Evolutionary conservation across 2,888 invertebrate genomes (phyloP).

Genomic region (Arrhopalites spinosus): DNA sequence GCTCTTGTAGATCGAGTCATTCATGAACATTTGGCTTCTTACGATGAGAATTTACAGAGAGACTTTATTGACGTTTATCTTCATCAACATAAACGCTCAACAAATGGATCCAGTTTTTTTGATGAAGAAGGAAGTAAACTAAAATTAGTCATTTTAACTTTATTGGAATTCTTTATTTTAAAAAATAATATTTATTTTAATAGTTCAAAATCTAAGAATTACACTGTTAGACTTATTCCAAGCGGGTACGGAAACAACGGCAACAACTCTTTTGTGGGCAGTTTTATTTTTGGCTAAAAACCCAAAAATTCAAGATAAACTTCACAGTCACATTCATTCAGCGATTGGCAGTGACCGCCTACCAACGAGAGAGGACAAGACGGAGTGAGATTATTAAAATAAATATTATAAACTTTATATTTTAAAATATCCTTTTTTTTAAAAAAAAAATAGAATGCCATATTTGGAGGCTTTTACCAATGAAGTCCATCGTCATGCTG

Average conservation of each 20-base stretch:
- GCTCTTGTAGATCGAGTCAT: not conserved
- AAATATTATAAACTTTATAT: not conserved
- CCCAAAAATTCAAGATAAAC: slow-evolving; percentile 44
- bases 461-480: slow-evolving; percentile 22
- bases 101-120: not conserved
- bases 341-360: slow-evolving; percentile 39
- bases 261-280: slow-evolving; percentile 46
- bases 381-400: not conserved
- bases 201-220: not conserved
- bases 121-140: not conserved
- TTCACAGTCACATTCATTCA: slow-evolving; percentile 44
- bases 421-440: not conserved
- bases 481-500: slow-evolving; percentile 15
- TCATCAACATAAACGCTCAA: not conserved
- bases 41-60: not conserved
- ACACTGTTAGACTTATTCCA: not conserved
- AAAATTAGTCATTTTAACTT: too few relatives aligned
- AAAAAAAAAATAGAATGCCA: not conserved
- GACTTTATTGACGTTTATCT: slow-evolving; percentile 8
- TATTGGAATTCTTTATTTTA: not conserved
- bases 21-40: not conserved
- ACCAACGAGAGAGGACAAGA: not conserved
- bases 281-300: slow-evolving; percentile 39
- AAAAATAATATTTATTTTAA: not conserved
- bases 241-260: slow-evolving; percentile 41